Base-by-base conservation (phyloP, 2,797 vertebrate species). In the Fringilla coelebs region DNA sequence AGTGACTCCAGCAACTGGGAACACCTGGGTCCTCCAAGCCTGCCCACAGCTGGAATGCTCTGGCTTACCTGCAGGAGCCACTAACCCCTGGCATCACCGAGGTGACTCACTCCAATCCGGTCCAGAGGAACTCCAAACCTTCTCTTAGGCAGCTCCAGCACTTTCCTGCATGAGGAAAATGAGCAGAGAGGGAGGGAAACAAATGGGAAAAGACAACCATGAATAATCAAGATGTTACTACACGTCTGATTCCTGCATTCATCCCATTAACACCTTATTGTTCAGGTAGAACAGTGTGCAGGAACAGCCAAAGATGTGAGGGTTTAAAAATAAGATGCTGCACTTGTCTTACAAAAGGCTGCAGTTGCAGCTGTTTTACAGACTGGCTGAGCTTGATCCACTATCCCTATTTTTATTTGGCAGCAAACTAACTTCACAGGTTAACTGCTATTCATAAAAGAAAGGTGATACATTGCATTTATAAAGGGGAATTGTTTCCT, bases 61-160 rank as follows among this genome's bases (percentile, higher is more conserved):
- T 45, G 57, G 90, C 95, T 98, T 11, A 57, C 55, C 10, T 65
- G 38, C 83, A 72, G 58, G 70, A 85, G 65, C 79, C 63, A 55
- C 98, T 99, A 99, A 73, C 98, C 99, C 96, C 98, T 98, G 91
- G 96, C 97, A 89, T 89, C 98, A 34, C 98, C 96, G 2, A 99
- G 97, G 24, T 96, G 98, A 40, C 98, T 98, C 83, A 97, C 97
- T 36, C 99, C 99, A 21, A 99, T 99, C 79, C 99, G 95, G 97
- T 99, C 99, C 6, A 99, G 96, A 10, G 99, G 98, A 28, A 98
- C 96, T 12, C 98, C 98, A 73, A 98, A 97, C 58, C 98, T 96
- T 52, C 98, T 98, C 79, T 98, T 98, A 4, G 98, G 98, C 85
- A 98, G 93, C 85, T 98, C 98, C 16, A 96, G 96, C 5, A 91